Evolutionary conservation across 2,888 invertebrate species (phyloP), one percentile per base, ranked within the genome.

Genomic region (Lasioglossum marginatum): DNA sequence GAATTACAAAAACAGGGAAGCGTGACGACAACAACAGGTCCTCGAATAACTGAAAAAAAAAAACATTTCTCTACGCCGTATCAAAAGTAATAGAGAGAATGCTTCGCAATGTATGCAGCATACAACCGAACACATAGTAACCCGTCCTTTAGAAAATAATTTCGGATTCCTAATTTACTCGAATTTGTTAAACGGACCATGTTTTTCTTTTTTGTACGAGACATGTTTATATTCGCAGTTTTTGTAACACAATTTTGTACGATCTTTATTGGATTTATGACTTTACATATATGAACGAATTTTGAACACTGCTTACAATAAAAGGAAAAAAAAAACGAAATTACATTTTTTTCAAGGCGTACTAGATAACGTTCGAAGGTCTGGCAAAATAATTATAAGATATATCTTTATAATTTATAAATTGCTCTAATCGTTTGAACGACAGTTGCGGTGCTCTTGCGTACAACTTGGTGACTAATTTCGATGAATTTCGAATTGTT

Each of bases 191-290:
- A 81, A n/a, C 74, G 60, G 60, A 79, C 75, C 78, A 14, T 82
- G 68, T 89, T 87, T 77, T 63, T 68, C 68, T 72, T 75, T 86
- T 87, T 87, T 82, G 84, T 90, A 90, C 48, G 60, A 73, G 27
- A 48, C 71, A 75, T 87, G 76, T 88, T 88, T 89, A 71, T 89
- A 86, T 83, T 81, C 34, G 43, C 74, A 52, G 57, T 83, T 89
- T 89, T 89, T 88, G 52, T 75, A 78, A 87, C 80, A 71, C 45
- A 60, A 72, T 76, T 87, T 87, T 87, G 52, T 77, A 80, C 40
- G 66, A 83, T 40, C 71, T 85, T 85, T 85, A 85, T 76, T 60
- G 57, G 43, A 85, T 70, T 70, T 70, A 70, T 31, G 66, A 73
- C n/a, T 73, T 85, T 85, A 79, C 66, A 80, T 66, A 57, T 48